A percentile compares a stretch with the other conserved stretches of the same genome.
These are phyloP conservation scores for Glyptemys insculpta DNA, from an alignment of 2,797 vertebrate species.

Conservation along the genomic window DNA sequence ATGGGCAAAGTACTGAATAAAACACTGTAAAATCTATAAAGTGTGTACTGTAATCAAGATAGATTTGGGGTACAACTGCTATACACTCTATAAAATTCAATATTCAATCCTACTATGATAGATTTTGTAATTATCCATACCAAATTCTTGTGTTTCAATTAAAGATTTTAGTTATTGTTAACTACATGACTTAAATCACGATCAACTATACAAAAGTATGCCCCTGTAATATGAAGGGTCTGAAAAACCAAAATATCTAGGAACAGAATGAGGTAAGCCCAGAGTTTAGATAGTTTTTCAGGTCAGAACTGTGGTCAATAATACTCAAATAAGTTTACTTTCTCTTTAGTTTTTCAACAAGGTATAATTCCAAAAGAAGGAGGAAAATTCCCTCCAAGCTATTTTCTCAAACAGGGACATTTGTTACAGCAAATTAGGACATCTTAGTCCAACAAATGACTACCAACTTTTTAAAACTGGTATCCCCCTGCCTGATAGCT, in stretches of 20 bases:
- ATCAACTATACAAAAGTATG: neutral
- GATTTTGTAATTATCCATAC: neutral
- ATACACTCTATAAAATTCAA: neutral
- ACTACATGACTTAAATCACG: neutral
- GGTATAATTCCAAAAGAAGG: neutral
- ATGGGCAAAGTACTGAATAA: neutral
- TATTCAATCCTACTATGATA: neutral
- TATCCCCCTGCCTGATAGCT: neutral
- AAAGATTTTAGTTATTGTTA: neutral
- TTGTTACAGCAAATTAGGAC: neutral
- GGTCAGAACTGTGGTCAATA: neutral
- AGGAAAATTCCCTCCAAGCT: neutral
- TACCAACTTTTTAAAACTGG: neutral
- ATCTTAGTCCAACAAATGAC: neutral
- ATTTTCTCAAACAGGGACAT: neutral
- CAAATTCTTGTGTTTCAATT: neutral
- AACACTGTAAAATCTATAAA: neutral
- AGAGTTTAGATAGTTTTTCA: neutral
- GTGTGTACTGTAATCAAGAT: rapidly evolving
- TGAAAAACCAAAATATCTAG: neutral
- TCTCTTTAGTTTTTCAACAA: neutral
- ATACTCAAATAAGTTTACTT: rapidly evolving
- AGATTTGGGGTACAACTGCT: neutral
- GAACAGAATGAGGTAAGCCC: rapidly evolving
- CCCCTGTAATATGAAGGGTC: neutral